Evolutionary conservation across 2,888 invertebrate species (phyloP), one percentile per base, ranked within the genome.

Genomic region (Cordilura impudica): DNA sequence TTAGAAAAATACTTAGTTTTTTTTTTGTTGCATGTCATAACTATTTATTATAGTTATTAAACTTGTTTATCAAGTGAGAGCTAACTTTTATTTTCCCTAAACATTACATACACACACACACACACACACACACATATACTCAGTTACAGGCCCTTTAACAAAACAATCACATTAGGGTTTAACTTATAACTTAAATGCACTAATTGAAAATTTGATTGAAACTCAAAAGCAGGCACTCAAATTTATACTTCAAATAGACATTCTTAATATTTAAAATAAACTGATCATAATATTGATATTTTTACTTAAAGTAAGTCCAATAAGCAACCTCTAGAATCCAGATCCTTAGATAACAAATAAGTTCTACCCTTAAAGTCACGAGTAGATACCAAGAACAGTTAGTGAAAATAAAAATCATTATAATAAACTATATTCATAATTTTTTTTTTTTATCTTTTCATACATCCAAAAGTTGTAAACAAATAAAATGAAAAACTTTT

Each of bases 371-470:
- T n/a, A n/a, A n/a, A n/a, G n/a, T n/a, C n/a, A n/a, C n/a, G n/a
- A n/a, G n/a, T n/a, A n/a, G n/a, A n/a, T n/a, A n/a, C n/a, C n/a
- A n/a, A n/a, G 4, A n/a, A 39, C 35, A 3, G 81, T 78, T 73
- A 45, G 67, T 51, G 67, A 58, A 60, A 81, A 70, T 74, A 78
- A 74, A 61, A 72, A 78, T 81, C 69, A 67, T 83, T 85, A 83
- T 84, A 21, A 51, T 51, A 54, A 71, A 71, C 61, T 63, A 71
- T 54, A 85, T 75, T 84, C 84, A 83, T 82, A 78, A 82, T 83
- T 81, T 81, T 83, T 83, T 84, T 85, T 84, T 84, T 84, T 84
- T 84, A 45, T 47, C 49, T 26, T 84, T 84, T 84, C 83, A 83
- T 85, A 39, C 35, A 39, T n/a, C 83, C 54, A 63, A 58, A 10